Evolutionary conservation across 2,888 invertebrate species (phyloP).

Genomic region (Aporophyla nigra): DNA sequence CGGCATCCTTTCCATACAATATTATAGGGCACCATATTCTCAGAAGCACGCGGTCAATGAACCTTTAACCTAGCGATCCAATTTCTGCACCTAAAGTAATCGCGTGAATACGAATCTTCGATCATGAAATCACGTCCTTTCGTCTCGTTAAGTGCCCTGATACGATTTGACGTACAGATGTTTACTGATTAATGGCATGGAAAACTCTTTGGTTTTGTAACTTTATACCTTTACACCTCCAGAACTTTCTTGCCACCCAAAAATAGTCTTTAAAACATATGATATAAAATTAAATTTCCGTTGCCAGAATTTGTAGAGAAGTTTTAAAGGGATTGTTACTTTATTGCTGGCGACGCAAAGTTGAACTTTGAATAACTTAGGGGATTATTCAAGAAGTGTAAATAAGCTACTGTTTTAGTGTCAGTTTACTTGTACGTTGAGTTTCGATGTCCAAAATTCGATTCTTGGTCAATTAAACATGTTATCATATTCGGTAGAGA

Average conservation of each 20-base stretch:
- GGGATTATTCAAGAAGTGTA: slow-evolving; percentile 69
- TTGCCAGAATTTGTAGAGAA: neutral
- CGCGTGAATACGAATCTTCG: slow-evolving; percentile 59
- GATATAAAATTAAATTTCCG: slow-evolving; percentile 47
- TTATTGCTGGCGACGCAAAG: slow-evolving; percentile 58
- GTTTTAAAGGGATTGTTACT: slow-evolving; percentile 54
- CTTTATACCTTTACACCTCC: slow-evolving; percentile 78
- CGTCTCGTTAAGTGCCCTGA: slow-evolving; percentile 79
- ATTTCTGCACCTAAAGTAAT: slow-evolving; percentile 23
- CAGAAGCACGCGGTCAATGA: slow-evolving; percentile 38
- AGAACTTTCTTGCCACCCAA: slow-evolving; percentile 39
- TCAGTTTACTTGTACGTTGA: slow-evolving; percentile 84
- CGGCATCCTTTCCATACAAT: neutral
- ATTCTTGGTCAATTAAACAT: slow-evolving; percentile 80
- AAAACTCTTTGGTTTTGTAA: slow-evolving; percentile 88
- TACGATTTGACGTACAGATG: slow-evolving; percentile 85
- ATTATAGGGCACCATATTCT: slow-evolving; percentile 12
- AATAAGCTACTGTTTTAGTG: slow-evolving; percentile 87
- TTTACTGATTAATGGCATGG: slow-evolving; percentile 86
- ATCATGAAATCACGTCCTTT: slow-evolving; percentile 68
- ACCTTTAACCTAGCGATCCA: slow-evolving; percentile 23
- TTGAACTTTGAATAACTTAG: slow-evolving; percentile 70
- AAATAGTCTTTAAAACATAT: slow-evolving; percentile 63
- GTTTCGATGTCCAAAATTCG: slow-evolving; percentile 86
- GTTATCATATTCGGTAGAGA: slow-evolving; percentile 76